Conservation (phyloP, 2,113 vertebrate species). For the Pontoporia blainvillei region DNA sequence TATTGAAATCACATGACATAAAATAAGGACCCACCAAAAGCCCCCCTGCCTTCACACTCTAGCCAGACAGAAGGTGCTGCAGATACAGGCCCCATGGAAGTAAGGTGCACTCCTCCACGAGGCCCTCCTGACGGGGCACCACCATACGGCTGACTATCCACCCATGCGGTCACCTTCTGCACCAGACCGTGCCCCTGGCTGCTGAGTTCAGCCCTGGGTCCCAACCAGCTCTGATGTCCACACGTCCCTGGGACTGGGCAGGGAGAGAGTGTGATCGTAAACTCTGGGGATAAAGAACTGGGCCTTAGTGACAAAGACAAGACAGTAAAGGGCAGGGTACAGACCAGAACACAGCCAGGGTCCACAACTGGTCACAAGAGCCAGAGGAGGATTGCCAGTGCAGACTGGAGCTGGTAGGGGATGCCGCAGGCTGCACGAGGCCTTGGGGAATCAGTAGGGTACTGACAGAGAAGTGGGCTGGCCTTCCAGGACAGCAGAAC, state of each 20-base stretch:
- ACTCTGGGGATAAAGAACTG: not conserved
- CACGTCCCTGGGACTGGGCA: not conserved
- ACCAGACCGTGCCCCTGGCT: not conserved
- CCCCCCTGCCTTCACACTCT: not conserved
- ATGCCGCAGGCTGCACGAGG: not conserved
- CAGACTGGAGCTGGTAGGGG: no score
- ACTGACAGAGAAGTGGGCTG: not conserved
- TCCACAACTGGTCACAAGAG: not conserved
- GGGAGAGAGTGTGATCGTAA: not conserved
- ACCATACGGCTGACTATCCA: not conserved
- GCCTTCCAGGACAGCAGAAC: not conserved
- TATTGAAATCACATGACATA: not conserved
- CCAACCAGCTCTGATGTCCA: not conserved
- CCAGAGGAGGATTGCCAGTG: not conserved
- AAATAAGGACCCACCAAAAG: not conserved
- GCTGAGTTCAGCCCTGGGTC: not conserved
- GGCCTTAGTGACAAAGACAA: not conserved
- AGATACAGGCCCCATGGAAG: fast-evolving
- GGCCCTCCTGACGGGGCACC: not conserved
- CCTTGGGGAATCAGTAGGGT: no score
- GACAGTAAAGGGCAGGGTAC: not conserved
- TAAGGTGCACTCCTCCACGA: not conserved
- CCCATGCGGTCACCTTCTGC: not conserved
- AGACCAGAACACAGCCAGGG: not conserved
- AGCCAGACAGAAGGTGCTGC: not conserved